Evolutionary conservation across 1,140 invertebrate species (phyloP).

Genomic region (Drosophila malerkotliana): DNA sequence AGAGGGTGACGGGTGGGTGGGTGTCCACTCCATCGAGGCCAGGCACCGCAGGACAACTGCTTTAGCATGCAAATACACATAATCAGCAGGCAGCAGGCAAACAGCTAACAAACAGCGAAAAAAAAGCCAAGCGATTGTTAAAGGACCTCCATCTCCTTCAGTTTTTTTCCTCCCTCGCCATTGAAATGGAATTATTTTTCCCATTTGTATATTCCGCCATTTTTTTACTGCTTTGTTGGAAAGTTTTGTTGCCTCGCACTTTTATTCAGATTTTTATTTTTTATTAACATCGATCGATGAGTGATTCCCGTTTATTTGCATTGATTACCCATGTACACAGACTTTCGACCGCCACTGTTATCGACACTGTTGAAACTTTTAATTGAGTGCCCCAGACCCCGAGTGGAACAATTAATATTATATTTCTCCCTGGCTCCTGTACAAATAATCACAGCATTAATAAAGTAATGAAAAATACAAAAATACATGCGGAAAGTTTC

Average conservation of each 20-base stretch:
- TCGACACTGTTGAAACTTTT: conserved; percentile 79
- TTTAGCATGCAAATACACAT: conserved; percentile 79
- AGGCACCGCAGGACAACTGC: conserved; percentile 66
- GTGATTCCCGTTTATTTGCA: conserved; percentile 62
- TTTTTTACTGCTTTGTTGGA: conserved; percentile 63
- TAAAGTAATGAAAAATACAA: conserved; percentile 17
- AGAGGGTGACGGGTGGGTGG: conserved; percentile 28
- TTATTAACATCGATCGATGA: conserved; percentile 65
- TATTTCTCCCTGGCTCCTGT: conserved; percentile 38
- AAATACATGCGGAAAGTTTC: conserved; percentile 16
- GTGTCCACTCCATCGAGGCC: background rate
- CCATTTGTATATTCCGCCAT: conserved; percentile 56
- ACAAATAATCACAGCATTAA: conserved; percentile 43
- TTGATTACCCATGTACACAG: conserved; percentile 67
- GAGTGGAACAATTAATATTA: conserved; percentile 65
- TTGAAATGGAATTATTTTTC: conserved; percentile 72
- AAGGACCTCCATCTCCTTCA: conserved; percentile 15
- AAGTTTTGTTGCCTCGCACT: conserved; percentile 43
- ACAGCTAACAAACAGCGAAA: conserved; percentile 31
- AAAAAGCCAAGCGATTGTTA: conserved; percentile 19
- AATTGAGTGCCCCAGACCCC: conserved; percentile 61
- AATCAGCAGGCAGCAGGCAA: conserved; percentile 62
- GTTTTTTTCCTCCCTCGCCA: background rate
- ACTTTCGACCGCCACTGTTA: conserved; percentile 71
- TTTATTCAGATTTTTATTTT: conserved; percentile 15